Percentiles rank a stretch among this genome's conserved stretches.
phyloP scores from a whole-genome alignment of 2,888 invertebrate genomes.

The Bellardia pandia region DNA sequence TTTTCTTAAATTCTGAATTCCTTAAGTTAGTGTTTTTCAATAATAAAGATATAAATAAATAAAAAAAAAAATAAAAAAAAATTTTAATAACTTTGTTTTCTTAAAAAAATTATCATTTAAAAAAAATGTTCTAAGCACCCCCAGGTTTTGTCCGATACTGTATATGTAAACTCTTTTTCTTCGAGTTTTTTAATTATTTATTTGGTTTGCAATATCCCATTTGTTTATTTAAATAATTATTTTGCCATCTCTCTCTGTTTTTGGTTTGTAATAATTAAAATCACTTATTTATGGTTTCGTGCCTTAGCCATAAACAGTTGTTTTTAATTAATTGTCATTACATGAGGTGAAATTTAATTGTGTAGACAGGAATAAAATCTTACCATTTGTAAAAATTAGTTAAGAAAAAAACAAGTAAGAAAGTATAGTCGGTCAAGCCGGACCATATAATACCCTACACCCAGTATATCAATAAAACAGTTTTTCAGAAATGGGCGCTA shows the following conservation, averaged over 20 bases:
- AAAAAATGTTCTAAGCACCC: too few relatives aligned
- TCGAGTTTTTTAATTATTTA: not conserved
- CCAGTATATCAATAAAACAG: too few relatives aligned
- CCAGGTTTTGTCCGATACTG: too few relatives aligned
- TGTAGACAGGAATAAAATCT: constrained; percentile 39
- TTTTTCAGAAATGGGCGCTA: too few relatives aligned
- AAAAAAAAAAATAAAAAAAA: too few relatives aligned
- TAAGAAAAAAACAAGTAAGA: not conserved
- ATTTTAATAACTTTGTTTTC: too few relatives aligned
- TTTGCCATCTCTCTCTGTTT: constrained; percentile 4
- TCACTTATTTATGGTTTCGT: constrained; percentile 58
- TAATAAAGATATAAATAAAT: too few relatives aligned
- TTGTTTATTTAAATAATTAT: not conserved
- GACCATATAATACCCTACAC: too few relatives aligned
- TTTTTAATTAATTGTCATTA: constrained; percentile 66
- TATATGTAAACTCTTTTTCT: not conserved
- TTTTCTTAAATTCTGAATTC: too few relatives aligned
- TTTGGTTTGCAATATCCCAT: not conserved
- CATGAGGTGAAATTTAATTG: constrained; percentile 71
- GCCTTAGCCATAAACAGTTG: constrained; percentile 57
- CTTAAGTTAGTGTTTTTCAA: too few relatives aligned
- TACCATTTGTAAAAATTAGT: constrained; percentile 15
- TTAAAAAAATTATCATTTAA: too few relatives aligned
- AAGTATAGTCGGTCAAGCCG: too few relatives aligned
- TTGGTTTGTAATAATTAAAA: constrained; percentile 60